phyloP scores from a whole-genome alignment of 1,140 invertebrate genomes.

The Tyrophagus putrescentiae region DNA sequence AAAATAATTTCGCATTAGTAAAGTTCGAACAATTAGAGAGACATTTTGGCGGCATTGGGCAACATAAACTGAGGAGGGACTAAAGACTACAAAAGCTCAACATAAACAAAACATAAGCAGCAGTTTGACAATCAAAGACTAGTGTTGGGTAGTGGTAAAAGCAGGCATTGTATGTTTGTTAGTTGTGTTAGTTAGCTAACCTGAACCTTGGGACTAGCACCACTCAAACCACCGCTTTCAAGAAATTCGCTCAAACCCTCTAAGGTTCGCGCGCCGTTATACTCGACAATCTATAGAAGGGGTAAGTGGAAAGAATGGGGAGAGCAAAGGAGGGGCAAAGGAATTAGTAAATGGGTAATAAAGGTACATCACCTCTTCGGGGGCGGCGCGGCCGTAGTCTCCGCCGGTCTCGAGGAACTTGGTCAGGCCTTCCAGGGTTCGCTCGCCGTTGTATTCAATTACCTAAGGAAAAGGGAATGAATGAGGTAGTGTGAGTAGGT shows the following conservation, averaged over 20 bases:
- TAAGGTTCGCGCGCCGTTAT: constrained; percentile 82
- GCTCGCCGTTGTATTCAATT: constrained; percentile 83
- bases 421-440: constrained; percentile 77
- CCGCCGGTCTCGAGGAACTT: constrained; percentile 78
- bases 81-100: not conserved
- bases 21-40: not conserved
- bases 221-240: constrained; percentile 53
- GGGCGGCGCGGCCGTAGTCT: constrained; percentile 46
- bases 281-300: constrained; percentile 55
- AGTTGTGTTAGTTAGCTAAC: constrained; percentile 32
- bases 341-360: not conserved
- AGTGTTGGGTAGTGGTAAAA: no score
- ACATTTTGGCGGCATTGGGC: not conserved
- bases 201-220: constrained; percentile 45
- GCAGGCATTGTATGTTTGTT: no score
- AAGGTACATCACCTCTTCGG: constrained; percentile 35
- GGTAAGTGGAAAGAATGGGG: not conserved
- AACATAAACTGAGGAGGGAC: not conserved
- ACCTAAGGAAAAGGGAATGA: constrained; percentile 37
- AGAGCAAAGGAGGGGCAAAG: constrained; percentile 11
- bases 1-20: no score
- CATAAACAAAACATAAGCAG: not conserved
- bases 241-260: constrained; percentile 84
- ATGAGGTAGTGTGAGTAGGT: not conserved
- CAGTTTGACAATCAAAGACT: constrained; percentile 1